Base-by-base conservation (phyloP, 1,140 invertebrate genomes). In the Sycophaga agraensis region DNA sequence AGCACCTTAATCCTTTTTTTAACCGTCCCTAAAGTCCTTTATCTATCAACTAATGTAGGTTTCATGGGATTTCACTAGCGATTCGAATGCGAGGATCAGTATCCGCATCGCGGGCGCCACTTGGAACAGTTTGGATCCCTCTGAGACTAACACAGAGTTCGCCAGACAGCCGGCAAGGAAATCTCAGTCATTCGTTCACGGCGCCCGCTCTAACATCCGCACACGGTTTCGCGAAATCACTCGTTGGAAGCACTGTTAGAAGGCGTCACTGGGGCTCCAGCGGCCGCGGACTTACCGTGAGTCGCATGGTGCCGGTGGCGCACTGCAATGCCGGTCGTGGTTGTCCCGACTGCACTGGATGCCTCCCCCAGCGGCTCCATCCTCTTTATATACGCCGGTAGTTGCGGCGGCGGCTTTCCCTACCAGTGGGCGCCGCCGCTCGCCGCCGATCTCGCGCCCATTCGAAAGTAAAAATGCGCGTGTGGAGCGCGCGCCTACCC, bases 161-260 rank as follows among this genome's bases (percentile, higher is more conserved):
- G n/a, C n/a, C n/a, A n/a, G n/a, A n/a, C n/a, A n/a, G n/a, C n/a
- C n/a, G n/a, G n/a, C n/a, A n/a, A n/a, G n/a, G n/a, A n/a, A n/a
- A n/a, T n/a, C n/a, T n/a, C n/a, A n/a, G n/a, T n/a, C n/a, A n/a
- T n/a, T n/a, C n/a, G n/a, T n/a, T 82, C 64, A 84, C 87, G 73
- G 87, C 83, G 79, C 91, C 85, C 80, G 87, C 86, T 79, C 90
- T 83, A 81, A 89, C 80, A 77, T 84, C 84, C 80, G 88, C 74
- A 71, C 82, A 85, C 71, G 89, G 77, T 89, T 91, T 82, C 17
- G 79, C 85, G n/a, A 59, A n/a, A n/a, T n/a, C n/a, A n/a, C n/a
- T n/a, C n/a, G 24, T 31, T 17, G n/a, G n/a, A n/a, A n/a, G n/a
- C n/a, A n/a, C n/a, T n/a, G n/a, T n/a, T n/a, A n/a, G n/a, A n/a